Conservation (phyloP, 2,113 vertebrate species). For the Dolichallabes microphthalmus region DNA sequence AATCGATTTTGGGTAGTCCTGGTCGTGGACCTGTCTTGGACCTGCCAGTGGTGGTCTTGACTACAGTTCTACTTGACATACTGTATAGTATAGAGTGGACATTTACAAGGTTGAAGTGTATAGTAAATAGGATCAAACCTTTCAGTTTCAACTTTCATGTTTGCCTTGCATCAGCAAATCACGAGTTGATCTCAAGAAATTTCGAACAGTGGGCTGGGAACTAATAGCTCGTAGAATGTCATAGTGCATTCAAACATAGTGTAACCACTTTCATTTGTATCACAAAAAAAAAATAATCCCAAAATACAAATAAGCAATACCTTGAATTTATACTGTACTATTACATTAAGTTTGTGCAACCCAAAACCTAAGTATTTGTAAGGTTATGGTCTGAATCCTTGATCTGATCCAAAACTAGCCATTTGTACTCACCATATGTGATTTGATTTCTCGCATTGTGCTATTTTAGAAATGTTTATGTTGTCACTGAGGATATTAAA, state of each 20-base stretch:
- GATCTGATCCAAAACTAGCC: neutral
- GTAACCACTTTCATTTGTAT: too few species aligned
- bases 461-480: neutral
- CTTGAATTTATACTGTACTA: neutral
- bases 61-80: neutral
- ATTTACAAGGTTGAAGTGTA: neutral
- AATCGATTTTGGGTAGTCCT: neutral
- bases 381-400: neutral
- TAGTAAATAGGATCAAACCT: neutral
- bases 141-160: neutral
- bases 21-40: neutral
- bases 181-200: neutral
- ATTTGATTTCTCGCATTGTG: neutral
- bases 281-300: neutral
- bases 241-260: neutral
- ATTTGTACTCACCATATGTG: neutral
- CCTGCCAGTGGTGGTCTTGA: neutral
- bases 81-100: neutral
- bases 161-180: neutral
- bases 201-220: neutral
- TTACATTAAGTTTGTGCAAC: neutral
- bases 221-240: neutral
- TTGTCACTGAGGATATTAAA: conserved; percentile 22
- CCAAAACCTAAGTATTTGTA: neutral
- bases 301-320: neutral